Conservation (phyloP, 2,888 invertebrate genomes). For the Lutraria lutraria region DNA sequence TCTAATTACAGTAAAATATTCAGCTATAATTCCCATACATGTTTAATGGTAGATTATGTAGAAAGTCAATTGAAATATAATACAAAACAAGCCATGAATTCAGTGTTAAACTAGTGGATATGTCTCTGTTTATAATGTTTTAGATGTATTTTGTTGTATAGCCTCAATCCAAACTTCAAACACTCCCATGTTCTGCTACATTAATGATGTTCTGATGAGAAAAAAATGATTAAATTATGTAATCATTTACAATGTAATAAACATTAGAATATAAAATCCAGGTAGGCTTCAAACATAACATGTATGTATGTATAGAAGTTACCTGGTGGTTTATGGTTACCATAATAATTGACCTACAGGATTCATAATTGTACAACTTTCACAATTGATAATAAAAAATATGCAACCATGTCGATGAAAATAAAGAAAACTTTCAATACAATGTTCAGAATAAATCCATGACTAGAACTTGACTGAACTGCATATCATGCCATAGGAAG, state of each 20-base stretch:
- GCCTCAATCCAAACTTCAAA: not conserved
- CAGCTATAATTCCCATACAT: no score
- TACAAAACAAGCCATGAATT: not conserved
- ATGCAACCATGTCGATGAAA: no score
- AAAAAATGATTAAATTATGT: constrained; percentile 6
- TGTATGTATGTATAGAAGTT: not conserved
- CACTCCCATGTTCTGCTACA: not conserved
- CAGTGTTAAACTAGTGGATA: not conserved
- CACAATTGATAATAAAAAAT: not conserved
- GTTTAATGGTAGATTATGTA: no score
- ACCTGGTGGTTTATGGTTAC: not conserved
- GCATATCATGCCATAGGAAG: no score
- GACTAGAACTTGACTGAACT: no score
- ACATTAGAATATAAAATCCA: not conserved
- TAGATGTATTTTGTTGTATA: not conserved
- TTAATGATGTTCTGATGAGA: constrained; percentile 13
- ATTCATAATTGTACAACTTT: not conserved
- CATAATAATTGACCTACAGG: not conserved
- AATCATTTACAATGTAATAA: not conserved
- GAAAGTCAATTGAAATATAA: not conserved
- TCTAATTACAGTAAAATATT: no score
- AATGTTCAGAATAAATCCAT: no score
- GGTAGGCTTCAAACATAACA: not conserved
- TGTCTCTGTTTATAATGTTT: not conserved
- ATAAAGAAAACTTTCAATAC: no score